phyloP scores from a whole-genome alignment of 1,140 invertebrate genomes.

The Zaprionus vittiger region DNA sequence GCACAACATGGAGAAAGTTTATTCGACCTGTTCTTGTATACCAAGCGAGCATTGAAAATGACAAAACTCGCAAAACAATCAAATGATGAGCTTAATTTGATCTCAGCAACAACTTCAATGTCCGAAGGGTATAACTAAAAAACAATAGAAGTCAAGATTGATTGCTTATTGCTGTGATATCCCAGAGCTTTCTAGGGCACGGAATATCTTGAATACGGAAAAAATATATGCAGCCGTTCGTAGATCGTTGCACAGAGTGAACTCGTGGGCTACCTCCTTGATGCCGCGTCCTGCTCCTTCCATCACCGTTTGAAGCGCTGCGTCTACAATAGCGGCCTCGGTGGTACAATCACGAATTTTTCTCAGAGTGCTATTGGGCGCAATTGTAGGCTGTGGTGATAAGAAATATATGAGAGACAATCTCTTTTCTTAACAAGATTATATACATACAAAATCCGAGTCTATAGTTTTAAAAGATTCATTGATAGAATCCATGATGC shows the following conservation, averaged over 20 bases:
- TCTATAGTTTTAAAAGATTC: conserved; percentile 45
- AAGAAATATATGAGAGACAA: too few species aligned
- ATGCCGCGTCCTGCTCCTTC: conserved; percentile 89
- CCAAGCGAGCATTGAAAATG: too few species aligned
- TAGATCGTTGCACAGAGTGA: conserved; percentile 92
- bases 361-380: conserved; percentile 87
- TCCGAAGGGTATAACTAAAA: background rate
- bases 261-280: conserved; percentile 88
- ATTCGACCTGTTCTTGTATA: too few species aligned
- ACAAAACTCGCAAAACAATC: too few species aligned
- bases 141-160: too few species aligned
- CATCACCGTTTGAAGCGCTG: conserved; percentile 93
- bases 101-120: too few species aligned
- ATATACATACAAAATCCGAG: conserved; percentile 34
- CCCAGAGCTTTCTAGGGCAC: conserved; percentile 91
- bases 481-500: conserved; percentile 69
- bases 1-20: too few species aligned
- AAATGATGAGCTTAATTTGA: too few species aligned
- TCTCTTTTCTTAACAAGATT: background rate
- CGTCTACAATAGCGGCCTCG: conserved; percentile 93
- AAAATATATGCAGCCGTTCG: conserved; percentile 93
- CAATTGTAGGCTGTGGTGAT: conserved; percentile 84
- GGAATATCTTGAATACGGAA: conserved; percentile 93
- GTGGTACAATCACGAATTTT: conserved; percentile 85
- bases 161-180: conserved; percentile 65